A percentile compares a stretch with the other conserved stretches of the same genome.
phyloP scores from a whole-genome alignment of 2,888 invertebrate genomes.

The Cephus rjabovi region DNA sequence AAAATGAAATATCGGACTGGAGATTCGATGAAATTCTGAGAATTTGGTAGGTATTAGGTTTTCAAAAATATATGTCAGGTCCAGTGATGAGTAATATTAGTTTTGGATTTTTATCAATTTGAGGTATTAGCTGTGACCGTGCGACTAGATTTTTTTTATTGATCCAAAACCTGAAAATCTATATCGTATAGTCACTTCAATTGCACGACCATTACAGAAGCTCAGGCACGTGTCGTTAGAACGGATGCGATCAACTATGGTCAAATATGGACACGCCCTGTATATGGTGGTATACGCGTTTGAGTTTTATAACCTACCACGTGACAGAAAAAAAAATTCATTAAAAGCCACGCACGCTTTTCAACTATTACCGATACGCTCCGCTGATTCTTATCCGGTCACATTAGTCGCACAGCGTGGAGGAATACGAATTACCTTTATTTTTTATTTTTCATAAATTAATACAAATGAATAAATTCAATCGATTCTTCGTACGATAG shows the following conservation, averaged over 20 bases:
- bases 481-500: neutral
- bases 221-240: neutral
- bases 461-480: neutral
- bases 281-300: slow-evolving; percentile 1
- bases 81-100: neutral
- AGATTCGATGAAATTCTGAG: neutral
- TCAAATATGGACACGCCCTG: slow-evolving; percentile 16
- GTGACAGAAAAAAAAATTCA: neutral
- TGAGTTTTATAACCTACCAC: neutral
- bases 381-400: neutral
- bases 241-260: neutral
- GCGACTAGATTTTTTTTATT: too few relatives aligned
- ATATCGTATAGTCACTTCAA: neutral
- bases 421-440: neutral
- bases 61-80: neutral
- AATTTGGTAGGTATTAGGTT: neutral
- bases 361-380: neutral
- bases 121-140: neutral
- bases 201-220: neutral
- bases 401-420: neutral
- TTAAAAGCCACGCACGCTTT: neutral
- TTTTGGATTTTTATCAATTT: neutral
- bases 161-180: neutral
- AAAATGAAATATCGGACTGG: neutral
- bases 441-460: neutral